Evolutionary conservation across 2,113 vertebrate species (phyloP).

Genomic region (Pterocles orientalis): DNA sequence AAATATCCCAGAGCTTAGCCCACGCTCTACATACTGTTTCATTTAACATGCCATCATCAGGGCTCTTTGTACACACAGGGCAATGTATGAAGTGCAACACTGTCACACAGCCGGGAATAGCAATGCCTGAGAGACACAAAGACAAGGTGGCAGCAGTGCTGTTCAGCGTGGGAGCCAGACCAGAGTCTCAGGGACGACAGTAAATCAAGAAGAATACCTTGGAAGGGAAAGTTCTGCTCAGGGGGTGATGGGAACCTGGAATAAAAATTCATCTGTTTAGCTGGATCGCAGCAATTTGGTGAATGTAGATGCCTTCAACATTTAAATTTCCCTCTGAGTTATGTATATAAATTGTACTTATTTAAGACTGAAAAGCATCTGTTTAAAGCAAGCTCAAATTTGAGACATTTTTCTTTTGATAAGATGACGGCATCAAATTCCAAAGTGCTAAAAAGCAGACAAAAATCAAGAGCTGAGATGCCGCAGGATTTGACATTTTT

Average conservation of each 20-base stretch:
- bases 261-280: background rate
- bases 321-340: background rate
- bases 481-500: slow-evolving; percentile 50
- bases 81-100: background rate
- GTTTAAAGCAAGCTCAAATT: slow-evolving; percentile 45
- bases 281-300: background rate
- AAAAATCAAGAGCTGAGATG: slow-evolving; percentile 39
- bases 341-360: background rate
- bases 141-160: background rate
- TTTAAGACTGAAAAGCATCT: background rate
- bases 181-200: background rate
- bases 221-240: background rate
- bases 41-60: background rate
- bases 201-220: background rate
- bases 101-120: background rate
- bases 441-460: slow-evolving; percentile 36
- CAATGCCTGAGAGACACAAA: background rate
- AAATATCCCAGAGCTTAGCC: slow-evolving; percentile 40
- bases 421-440: slow-evolving; percentile 23
- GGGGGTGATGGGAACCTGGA: background rate
- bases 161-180: background rate
- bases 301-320: background rate
- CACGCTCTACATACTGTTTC: background rate
- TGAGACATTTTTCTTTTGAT: slow-evolving; percentile 41
- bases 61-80: background rate